Evolutionary conservation across 2,113 vertebrate species (phyloP).

Genomic region (Ariopsis seemanni): DNA sequence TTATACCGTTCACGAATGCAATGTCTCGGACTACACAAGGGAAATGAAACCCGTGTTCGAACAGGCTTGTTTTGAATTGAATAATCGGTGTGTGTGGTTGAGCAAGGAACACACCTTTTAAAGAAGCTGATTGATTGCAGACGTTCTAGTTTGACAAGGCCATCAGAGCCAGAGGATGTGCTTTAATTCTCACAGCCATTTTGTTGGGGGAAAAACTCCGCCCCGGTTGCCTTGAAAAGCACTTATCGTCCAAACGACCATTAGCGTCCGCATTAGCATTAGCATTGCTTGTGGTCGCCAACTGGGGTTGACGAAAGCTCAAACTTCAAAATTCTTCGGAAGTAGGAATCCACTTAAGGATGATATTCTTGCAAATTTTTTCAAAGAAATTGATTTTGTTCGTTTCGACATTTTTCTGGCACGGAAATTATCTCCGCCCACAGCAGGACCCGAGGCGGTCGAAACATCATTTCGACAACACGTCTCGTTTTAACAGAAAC

Average conservation of each 20-base stretch:
- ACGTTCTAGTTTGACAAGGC: constrained; percentile 37
- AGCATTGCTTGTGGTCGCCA: neutral
- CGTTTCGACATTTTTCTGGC: neutral
- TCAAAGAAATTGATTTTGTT: neutral
- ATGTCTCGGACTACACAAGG: neutral
- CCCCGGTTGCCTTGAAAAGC: neutral
- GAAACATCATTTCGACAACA: neutral
- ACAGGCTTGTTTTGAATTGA: neutral
- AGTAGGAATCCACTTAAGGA: neutral
- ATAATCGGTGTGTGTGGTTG: constrained; percentile 12
- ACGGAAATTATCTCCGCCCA: neutral
- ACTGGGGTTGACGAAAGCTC: too few species aligned
- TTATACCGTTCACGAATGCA: constrained; percentile 6
- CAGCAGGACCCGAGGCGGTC: neutral
- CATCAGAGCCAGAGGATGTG: neutral
- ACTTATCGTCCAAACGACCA: neutral
- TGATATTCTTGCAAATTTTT: neutral
- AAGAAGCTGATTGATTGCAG: constrained; percentile 37
- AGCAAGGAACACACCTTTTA: neutral
- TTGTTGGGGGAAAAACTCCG: neutral
- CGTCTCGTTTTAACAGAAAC: neutral
- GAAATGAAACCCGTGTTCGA: constrained; percentile 28
- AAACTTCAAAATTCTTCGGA: neutral
- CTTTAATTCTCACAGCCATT: constrained; percentile 20
- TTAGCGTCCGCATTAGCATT: neutral